Evolutionary conservation across 2,113 vertebrate genomes (phyloP).

Genomic region (Halcyon senegalensis): DNA sequence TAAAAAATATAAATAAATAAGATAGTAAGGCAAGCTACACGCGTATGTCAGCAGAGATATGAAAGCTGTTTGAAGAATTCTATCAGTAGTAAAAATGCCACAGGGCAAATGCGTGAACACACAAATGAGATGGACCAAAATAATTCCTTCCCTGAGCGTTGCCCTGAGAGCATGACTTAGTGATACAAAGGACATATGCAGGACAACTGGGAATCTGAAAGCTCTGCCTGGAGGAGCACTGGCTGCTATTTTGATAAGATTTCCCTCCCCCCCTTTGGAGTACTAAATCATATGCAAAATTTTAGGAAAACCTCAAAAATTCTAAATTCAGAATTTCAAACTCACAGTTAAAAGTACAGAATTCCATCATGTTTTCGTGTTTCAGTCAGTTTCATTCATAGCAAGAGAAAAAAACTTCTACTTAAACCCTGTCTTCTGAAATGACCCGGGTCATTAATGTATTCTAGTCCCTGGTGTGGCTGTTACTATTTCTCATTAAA

Average conservation of each 20-base stretch:
- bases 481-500: neutral
- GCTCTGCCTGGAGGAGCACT: neutral
- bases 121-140: neutral
- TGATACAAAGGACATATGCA: neutral
- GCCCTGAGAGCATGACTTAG: accelerated
- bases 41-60: neutral
- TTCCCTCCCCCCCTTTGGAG: neutral
- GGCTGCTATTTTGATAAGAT: neutral
- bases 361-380: accelerated
- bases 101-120: neutral
- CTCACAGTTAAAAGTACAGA: neutral
- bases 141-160: neutral
- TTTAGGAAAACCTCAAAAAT: neutral
- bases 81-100: neutral
- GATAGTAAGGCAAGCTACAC: neutral
- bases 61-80: slow-evolving; percentile 13
- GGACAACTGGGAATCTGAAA: neutral
- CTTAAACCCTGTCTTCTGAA: neutral
- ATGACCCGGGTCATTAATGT: neutral
- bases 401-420: neutral
- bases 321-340: neutral
- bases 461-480: neutral
- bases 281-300: neutral
- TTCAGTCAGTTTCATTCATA: neutral
- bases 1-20: slow-evolving; percentile 29